Conservation (phyloP, 1,140 invertebrate species). For the Hyposmocoma kahamanoa region DNA sequence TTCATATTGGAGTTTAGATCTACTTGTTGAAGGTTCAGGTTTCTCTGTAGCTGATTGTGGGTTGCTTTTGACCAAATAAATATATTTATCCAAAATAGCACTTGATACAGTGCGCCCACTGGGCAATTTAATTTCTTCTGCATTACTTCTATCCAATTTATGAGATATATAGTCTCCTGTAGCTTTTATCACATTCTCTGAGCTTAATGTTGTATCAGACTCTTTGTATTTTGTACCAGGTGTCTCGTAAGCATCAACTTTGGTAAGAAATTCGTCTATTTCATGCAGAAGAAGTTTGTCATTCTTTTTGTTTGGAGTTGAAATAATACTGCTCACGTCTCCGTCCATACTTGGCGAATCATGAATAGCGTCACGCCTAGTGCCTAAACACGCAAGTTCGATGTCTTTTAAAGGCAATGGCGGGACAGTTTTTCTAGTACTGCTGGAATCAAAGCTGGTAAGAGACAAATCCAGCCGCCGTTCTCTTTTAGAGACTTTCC, state of each 20-base stretch:
- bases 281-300: slow-evolving; percentile 66
- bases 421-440: slow-evolving; percentile 20
- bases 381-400: slow-evolving; percentile 6
- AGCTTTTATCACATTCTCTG: slow-evolving; percentile 56
- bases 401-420: slow-evolving; percentile 25
- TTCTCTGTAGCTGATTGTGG: slow-evolving; percentile 11
- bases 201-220: slow-evolving; percentile 21
- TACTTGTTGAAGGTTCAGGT: slow-evolving; percentile 13
- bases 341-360: slow-evolving; percentile 62
- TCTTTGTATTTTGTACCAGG: slow-evolving; percentile 41
- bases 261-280: slow-evolving; percentile 74
- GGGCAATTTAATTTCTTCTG: slow-evolving; percentile 41
- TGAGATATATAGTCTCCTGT: slow-evolving; percentile 50
- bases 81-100: slow-evolving; percentile 58
- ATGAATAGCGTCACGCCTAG: slow-evolving; percentile 26
- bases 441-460: slow-evolving; percentile 38
- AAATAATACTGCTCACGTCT: slow-evolving; percentile 56
- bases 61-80: slow-evolving; percentile 57
- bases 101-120: slow-evolving; percentile 45
- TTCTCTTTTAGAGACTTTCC: slow-evolving; percentile 31
- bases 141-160: slow-evolving; percentile 39
- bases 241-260: slow-evolving; percentile 69
- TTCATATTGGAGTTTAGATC: slow-evolving; percentile 17
- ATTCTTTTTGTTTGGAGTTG: slow-evolving; percentile 61
- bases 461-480: slow-evolving; percentile 35